Base-by-base conservation (phyloP, 2,888 invertebrate species). In the Lymantria monacha region DNA sequence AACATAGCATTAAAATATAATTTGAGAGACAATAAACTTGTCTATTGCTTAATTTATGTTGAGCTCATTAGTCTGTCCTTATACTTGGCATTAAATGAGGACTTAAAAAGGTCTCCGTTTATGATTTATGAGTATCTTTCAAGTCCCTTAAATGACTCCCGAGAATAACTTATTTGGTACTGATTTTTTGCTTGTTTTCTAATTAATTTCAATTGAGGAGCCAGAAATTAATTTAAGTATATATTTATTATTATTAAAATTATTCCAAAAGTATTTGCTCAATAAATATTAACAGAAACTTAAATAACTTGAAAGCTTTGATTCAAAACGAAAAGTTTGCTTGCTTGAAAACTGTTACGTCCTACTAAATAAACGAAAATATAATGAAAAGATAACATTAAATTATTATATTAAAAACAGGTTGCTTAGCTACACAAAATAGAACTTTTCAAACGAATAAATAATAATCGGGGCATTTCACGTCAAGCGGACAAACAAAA, bases 51-150 rank as follows among this genome's bases (percentile, higher is more conserved):
- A 59, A 57, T 57, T 60, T 67, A 70, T 65, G 61, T 66, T 63
- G 59, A 56, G 61, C 57, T 63, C 64, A 50, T 71, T 80, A 76
- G 76, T 74, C 69, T 70, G 70, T 66, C 70, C 74, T 65, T 66
- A 70, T 66, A 77, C 76, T 73, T 71, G 73, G 72, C 72, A 79
- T 83, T 81, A 81, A 84, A 84, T 83, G 81, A 83, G 79, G 81
- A 75, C 67, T 79, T 77, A 69, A 66, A 64, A 69, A 69, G 70
- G 76, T 69, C 65, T 69, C 71, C 63, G 61, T 62, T 72, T 75
- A 81, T 85, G 81, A 84, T 83, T 83, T 83, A 84, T 83, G 77
- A 75, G 81, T 74, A 79, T 75, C 77, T 78, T 66, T 63, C 46
- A 71, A 79, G 79, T 74, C 80, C 72, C 61, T 65, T 60, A 60